phyloP scores from a whole-genome alignment of 2,797 vertebrate species.

The Catharus ustulatus region DNA sequence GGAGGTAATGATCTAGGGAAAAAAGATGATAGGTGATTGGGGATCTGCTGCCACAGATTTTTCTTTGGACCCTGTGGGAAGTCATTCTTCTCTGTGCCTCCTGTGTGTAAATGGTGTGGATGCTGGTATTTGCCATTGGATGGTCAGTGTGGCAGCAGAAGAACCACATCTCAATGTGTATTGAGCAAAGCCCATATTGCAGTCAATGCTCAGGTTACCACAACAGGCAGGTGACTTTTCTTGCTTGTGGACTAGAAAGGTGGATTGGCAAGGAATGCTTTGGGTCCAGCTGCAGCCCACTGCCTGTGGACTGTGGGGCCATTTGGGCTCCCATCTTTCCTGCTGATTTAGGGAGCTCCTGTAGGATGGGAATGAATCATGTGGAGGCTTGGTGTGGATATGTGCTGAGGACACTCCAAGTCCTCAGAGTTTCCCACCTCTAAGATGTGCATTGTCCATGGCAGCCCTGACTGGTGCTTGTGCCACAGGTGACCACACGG shows the following conservation, averaged over 20 bases:
- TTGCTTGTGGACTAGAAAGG: not conserved
- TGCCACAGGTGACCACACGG: slow-evolving; percentile 86
- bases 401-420: not conserved
- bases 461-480: not conserved
- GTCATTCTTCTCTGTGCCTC: not conserved
- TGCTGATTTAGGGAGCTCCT: not conserved
- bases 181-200: not conserved
- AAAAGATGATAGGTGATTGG: not conserved
- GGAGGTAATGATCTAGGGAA: fast-evolving
- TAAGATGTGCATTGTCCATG: fast-evolving
- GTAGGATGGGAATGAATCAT: fast-evolving
- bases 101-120: not conserved
- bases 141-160: not conserved
- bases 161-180: not conserved
- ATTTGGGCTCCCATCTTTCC: not conserved
- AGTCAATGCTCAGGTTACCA: not conserved
- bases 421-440: not conserved
- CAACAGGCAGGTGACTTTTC: not conserved
- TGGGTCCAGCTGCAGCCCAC: not conserved
- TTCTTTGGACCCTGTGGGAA: not conserved
- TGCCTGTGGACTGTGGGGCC: not conserved
- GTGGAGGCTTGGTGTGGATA: not conserved
- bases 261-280: not conserved
- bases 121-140: not conserved
- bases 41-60: not conserved